phyloP scores from a whole-genome alignment of 2,888 invertebrate species.

The Lepas anatifera region DNA sequence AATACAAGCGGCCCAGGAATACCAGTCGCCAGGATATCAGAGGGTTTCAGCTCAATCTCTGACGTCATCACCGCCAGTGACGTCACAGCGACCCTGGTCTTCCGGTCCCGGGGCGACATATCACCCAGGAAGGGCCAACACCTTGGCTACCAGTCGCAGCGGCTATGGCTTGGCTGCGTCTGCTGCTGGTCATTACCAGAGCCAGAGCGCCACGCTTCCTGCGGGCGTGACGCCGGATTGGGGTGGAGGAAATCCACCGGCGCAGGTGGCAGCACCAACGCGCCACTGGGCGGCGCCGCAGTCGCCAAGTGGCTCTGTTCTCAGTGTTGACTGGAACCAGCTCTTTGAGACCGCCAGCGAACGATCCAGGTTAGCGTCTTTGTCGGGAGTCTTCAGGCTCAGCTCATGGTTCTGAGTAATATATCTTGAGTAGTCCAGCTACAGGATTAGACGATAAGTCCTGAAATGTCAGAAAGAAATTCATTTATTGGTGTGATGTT shows the following conservation, averaged over 20 bases:
- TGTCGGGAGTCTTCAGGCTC: not conserved
- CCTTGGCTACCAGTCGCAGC: not conserved
- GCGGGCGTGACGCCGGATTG: not conserved
- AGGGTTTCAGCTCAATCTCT: no score
- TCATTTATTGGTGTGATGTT: no score
- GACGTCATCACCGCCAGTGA: no score
- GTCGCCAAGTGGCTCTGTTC: not conserved
- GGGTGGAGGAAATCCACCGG: not conserved
- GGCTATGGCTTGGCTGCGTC: not conserved
- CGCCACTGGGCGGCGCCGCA: not conserved
- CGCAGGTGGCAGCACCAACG: not conserved
- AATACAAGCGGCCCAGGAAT: no score
- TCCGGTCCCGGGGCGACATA: no score
- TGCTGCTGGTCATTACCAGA: not conserved
- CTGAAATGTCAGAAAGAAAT: no score
- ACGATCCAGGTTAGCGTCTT: not conserved
- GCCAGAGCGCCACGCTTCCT: not conserved
- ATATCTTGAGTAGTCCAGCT: no score
- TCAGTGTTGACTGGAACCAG: not conserved
- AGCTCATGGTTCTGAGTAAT: no score
- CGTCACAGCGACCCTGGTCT: no score
- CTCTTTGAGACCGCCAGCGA: not conserved
- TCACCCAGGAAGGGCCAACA: not conserved
- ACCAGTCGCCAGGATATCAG: no score
- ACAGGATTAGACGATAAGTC: no score